A percentile compares a stretch with the other conserved stretches of the same genome.
Conservation (phyloP, 2,888 invertebrate genomes). For the Caenorhabditis afra region DNA sequence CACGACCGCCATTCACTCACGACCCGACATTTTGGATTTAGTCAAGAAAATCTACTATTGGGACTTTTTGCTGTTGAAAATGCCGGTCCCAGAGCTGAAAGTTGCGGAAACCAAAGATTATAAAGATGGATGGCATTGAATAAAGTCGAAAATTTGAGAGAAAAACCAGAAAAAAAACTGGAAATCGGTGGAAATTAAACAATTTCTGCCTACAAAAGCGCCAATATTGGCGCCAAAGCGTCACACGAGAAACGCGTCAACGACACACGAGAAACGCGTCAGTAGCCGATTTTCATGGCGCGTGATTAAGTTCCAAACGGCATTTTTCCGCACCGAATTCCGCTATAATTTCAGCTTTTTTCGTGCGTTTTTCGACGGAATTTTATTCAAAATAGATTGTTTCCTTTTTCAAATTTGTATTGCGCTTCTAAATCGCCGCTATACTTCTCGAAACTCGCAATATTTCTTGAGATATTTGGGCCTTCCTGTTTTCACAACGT, state of each 20-base stretch:
- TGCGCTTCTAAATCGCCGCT: not conserved
- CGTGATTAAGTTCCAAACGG: constrained; percentile 13
- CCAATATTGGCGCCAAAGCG: constrained; percentile 9
- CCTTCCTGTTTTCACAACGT: too few species aligned
- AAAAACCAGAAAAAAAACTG: not conserved
- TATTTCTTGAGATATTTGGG: too few species aligned
- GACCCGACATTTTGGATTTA: constrained; percentile 37
- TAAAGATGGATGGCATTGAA: constrained; percentile 47
- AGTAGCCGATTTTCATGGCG: not conserved
- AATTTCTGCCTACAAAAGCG: not conserved
- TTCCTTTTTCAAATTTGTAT: too few species aligned
- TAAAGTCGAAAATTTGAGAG: not conserved
- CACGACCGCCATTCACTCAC: constrained; percentile 16
- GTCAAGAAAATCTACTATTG: constrained; percentile 40
- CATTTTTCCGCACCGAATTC: not conserved
- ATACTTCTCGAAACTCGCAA: not conserved
- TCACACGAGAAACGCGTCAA: constrained; percentile 35
- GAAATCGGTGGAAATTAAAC: not conserved
- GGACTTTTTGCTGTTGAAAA: constrained; percentile 43
- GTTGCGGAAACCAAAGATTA: constrained; percentile 34
- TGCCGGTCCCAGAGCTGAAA: constrained; percentile 39
- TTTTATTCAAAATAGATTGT: too few species aligned
- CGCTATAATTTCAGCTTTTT: not conserved
- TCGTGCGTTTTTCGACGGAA: not conserved
- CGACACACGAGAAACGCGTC: not conserved